Base-by-base conservation (phyloP, 2,113 vertebrate genomes). In the Peromyscus polionotus region DNA sequence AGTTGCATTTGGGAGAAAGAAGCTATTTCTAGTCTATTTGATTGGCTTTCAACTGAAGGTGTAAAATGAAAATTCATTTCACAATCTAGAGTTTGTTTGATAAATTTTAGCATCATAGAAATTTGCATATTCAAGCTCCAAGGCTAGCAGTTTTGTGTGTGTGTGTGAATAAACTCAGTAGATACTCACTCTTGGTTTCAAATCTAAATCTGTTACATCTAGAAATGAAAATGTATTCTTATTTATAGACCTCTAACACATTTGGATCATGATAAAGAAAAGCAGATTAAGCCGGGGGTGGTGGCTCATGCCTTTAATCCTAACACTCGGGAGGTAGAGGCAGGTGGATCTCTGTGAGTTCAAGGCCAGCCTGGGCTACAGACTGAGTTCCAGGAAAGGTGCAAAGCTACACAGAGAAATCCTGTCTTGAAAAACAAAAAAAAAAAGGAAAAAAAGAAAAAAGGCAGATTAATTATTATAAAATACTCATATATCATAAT, bases 161-260 rank as follows among this genome's bases (percentile, higher is more conserved):
- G 20, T 83, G 26, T 77, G 76, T 77, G 75, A n/a, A 61, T 51
- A 88, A 91, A 75, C 45, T 76, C 26, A 73, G 28, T 26, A 61
- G 59, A 80, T 3, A 70, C 22, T 75, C 13, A 39, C 33, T 91
- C 11, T n/a, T 96, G 28, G 17, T 17, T 88, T 87, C 84, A 72
- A 13, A 92, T 22, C 86, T 79, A 67, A 8, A 79, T 73, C 54
- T 33, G 33, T 89, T 90, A 31, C 11, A 70, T 68, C 8, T 75
- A 92, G n/a, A 88, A 90, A 42, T 85, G 31, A 94, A 97, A 88
- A 70, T 63, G 0, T n/a, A 79, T 77, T 20, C 8, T 68, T 84
- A 36, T 13, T 4, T 67, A 28, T 68, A 77, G 77, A 94, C 72
- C 67, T 12, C 22, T 91, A 84, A 72, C 11, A 85, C 7, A 79